Percentiles rank a stretch among this genome's conserved stretches.
Conservation (phyloP, 1,140 invertebrate species). For the Eriocheir sinensis region DNA sequence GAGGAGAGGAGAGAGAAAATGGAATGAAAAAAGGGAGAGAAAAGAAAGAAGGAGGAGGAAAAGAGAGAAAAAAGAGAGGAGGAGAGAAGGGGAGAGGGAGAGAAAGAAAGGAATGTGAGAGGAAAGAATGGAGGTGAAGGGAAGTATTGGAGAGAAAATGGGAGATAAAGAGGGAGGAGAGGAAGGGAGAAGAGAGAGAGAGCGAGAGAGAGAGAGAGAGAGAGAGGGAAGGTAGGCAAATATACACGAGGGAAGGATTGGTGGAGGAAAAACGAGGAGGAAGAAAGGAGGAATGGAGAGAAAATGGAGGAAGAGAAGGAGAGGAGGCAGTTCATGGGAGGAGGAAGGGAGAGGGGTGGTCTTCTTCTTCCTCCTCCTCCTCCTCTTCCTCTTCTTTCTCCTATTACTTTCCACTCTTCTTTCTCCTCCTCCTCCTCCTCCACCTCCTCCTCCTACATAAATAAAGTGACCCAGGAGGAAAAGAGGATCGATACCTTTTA, state of each 20-base stretch:
- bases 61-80: not conserved
- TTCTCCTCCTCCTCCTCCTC: not conserved
- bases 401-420: not conserved
- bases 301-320: not conserved
- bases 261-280: not conserved
- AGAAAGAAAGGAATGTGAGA: not conserved
- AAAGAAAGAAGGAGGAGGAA: not conserved
- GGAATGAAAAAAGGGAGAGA: not conserved
- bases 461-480: not conserved
- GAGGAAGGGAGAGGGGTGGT: not conserved
- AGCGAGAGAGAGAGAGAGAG: constrained; percentile 2
- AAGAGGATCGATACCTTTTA: too few species aligned
- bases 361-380: too few species aligned
- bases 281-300: not conserved
- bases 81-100: too few species aligned
- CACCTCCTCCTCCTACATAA: too few species aligned
- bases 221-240: not conserved
- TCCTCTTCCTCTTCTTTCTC: not conserved
- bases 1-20: not conserved
- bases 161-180: not conserved
- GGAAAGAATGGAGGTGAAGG: not conserved
- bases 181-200: not conserved
- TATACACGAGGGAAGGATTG: too few species aligned
- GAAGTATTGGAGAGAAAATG: not conserved
- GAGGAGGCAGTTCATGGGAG: not conserved